These are phyloP conservation scores for Apoderus coryli DNA, from an alignment of 2,888 invertebrate genomes.

Conservation along the genomic window DNA sequence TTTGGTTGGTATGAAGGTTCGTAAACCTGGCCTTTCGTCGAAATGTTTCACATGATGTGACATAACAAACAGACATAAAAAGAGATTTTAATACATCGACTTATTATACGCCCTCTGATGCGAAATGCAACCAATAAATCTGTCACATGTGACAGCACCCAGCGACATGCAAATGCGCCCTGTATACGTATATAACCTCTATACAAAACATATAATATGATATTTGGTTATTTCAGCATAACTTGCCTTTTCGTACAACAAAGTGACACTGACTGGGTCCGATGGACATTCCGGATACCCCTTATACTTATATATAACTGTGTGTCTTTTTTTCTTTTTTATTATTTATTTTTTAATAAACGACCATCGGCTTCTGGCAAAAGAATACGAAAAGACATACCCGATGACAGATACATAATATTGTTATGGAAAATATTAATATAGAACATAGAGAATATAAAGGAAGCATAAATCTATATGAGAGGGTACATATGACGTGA, in stretches of 20 bases:
- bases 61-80: no score
- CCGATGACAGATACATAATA: slow-evolving; percentile 32
- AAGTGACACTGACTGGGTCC: slow-evolving; percentile 19
- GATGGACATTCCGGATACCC: slow-evolving; percentile 25
- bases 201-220: slow-evolving; percentile 24
- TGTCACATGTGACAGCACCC: slow-evolving; percentile 28
- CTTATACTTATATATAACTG: no score
- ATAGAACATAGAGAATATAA: slow-evolving; percentile 27
- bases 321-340: no score
- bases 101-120: slow-evolving; percentile 15
- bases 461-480: slow-evolving; percentile 31
- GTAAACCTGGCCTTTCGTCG: no score
- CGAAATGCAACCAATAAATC: slow-evolving; percentile 30
- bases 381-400: slow-evolving; percentile 21
- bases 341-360: no score
- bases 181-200: no score
- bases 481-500: slow-evolving; percentile 19
- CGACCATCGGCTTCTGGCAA: slow-evolving; percentile 23
- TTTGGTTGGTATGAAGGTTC: no score
- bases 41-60: no score
- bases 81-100: slow-evolving; percentile 27
- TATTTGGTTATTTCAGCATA: slow-evolving; percentile 27
- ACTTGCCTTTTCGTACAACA: no score
- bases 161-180: slow-evolving; percentile 31
- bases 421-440: slow-evolving; percentile 35